Conservation (phyloP, 2,113 vertebrate species). For the Erpornis zantholeuca region DNA sequence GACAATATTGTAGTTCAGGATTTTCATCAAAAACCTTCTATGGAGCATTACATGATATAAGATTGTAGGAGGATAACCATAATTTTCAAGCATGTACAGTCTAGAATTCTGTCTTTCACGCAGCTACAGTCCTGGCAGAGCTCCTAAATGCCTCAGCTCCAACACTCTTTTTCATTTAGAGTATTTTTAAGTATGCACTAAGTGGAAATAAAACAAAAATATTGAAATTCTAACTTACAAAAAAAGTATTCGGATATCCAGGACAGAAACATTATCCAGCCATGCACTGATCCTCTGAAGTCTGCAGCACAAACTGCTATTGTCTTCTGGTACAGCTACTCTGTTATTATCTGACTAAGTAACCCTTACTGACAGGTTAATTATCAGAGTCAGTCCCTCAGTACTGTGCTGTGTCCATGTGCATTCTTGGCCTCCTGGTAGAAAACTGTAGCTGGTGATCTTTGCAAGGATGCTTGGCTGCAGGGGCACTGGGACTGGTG, state of each 20-base stretch:
- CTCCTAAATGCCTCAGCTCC: neutral
- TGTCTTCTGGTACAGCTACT: neutral
- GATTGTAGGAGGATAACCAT: neutral
- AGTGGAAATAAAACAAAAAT: neutral
- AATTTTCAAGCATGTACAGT: neutral
- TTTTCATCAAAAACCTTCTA: neutral
- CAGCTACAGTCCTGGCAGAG: neutral
- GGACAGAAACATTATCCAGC: neutral
- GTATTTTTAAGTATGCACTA: neutral
- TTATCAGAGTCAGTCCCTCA: neutral
- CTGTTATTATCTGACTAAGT: neutral
- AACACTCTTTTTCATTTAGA: too few relatives aligned
- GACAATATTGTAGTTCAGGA: neutral
- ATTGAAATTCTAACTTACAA: neutral
- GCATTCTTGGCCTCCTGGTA: neutral
- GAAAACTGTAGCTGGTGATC: neutral
- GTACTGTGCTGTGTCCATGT: fast-evolving
- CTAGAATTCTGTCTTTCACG: neutral
- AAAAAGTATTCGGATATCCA: neutral
- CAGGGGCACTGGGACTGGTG: neutral
- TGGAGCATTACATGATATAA: neutral
- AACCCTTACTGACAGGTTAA: neutral
- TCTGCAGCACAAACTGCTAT: neutral
- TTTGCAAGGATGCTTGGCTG: neutral
- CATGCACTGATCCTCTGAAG: neutral